Conservation (phyloP, 2,888 invertebrate genomes). For the Eudasyphora cyanicolor region DNA sequence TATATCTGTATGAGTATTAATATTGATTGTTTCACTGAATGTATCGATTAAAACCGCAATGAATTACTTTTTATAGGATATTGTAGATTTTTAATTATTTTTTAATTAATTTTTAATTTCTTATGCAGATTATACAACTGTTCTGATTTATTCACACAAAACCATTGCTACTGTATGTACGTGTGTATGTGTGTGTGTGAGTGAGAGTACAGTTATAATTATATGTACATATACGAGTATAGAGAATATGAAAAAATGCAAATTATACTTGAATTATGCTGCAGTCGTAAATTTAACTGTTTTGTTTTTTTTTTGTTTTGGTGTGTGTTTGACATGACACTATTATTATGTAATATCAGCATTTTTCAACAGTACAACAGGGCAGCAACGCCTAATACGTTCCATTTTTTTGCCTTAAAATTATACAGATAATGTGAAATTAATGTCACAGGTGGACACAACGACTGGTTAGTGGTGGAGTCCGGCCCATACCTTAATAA, state of each 20-base stretch:
- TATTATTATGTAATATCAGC: conserved; percentile 1
- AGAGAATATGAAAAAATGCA: background rate
- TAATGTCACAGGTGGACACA: no score
- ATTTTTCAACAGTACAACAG: background rate
- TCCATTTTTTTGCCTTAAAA: background rate
- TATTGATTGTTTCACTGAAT: background rate
- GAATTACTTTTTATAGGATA: conserved; percentile 41
- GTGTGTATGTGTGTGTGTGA: no score
- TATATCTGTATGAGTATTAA: conserved; percentile 29
- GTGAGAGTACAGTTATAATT: background rate
- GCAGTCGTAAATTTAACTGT: background rate
- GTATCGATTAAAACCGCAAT: conserved; percentile 54
- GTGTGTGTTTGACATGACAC: background rate
- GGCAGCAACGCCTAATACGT: background rate
- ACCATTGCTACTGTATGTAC: no score
- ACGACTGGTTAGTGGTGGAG: no score
- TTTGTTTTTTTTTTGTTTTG: background rate
- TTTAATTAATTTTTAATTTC: conserved; percentile 63
- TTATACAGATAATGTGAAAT: background rate
- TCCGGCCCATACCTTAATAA: no score
- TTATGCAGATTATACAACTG: conserved; percentile 41
- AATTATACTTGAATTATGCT: conserved; percentile 14
- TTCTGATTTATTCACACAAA: conserved; percentile 14
- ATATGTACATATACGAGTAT: background rate
- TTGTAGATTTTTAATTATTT: conserved; percentile 59